These are phyloP conservation scores for Cheilosia urbana DNA, from an alignment of 2,888 invertebrate species.

Conservation along the genomic window DNA sequence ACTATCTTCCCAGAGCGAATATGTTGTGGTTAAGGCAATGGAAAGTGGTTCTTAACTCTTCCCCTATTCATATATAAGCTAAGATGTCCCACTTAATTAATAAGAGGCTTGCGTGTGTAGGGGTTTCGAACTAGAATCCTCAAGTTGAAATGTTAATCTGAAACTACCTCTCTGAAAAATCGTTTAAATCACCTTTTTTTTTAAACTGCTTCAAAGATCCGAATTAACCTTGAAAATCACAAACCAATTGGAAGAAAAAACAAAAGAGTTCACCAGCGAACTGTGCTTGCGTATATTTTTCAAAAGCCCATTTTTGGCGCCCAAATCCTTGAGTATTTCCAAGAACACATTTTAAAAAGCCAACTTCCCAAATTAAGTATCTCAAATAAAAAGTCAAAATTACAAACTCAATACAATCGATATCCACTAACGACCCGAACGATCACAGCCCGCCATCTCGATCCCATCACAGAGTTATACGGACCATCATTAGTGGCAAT, in stretches of 20 bases:
- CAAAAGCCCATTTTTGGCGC: background rate
- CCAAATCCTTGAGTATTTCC: background rate
- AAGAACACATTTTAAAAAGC: background rate
- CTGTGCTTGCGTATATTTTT: background rate
- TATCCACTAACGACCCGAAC: conserved; percentile 16
- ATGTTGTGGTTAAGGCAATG: too few species aligned
- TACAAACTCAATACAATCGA: conserved; percentile 36
- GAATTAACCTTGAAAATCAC: background rate
- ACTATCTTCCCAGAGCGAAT: too few species aligned
- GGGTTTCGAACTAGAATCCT: too few species aligned
- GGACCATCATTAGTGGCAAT: conserved; percentile 70
- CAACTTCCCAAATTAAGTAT: conserved; percentile 18
- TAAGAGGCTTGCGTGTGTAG: too few species aligned
- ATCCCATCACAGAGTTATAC: conserved; percentile 13
- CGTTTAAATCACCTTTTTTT: too few species aligned
- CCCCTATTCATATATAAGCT: too few species aligned
- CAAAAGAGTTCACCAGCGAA: conserved; percentile 56
- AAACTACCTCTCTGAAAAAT: rapidly evolving
- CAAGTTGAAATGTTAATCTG: too few species aligned
- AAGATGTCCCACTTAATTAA: too few species aligned
- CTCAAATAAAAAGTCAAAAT: conserved; percentile 41
- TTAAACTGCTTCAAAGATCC: background rate
- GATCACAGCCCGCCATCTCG: conserved; percentile 4
- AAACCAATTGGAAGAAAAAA: background rate
- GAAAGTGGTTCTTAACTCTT: too few species aligned